phyloP scores from a whole-genome alignment of 2,113 vertebrate species.

The Coptodon bakossiorum region DNA sequence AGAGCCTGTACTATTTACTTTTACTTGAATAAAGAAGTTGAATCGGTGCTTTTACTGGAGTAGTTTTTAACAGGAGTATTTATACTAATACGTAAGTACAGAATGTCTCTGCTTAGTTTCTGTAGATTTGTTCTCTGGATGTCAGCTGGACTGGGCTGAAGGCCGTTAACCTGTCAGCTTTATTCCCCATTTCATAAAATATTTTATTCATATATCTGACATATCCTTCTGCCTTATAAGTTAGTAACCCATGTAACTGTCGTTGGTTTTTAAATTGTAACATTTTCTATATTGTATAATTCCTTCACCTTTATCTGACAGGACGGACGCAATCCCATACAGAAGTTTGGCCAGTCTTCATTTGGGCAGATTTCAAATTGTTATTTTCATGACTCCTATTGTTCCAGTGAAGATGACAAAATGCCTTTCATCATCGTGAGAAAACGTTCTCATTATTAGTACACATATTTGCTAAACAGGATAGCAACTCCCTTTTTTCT shows the following conservation, averaged over 20 bases:
- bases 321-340: fast-evolving
- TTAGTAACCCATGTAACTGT: neutral
- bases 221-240: neutral
- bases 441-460: neutral
- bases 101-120: neutral
- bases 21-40: neutral
- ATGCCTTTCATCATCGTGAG: fast-evolving
- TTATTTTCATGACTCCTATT: neutral
- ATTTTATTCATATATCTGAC: neutral
- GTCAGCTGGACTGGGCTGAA: neutral
- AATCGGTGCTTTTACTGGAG: neutral
- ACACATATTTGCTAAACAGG: neutral
- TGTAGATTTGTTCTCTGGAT: neutral
- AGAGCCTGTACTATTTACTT: neutral
- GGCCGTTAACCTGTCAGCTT: neutral
- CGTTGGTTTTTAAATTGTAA: fast-evolving
- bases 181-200: neutral
- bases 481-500: neutral
- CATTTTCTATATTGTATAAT: neutral
- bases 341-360: neutral
- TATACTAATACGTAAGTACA: neutral
- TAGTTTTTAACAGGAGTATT: neutral
- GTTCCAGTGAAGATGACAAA: neutral
- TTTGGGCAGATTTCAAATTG: neutral
- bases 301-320: neutral